These are phyloP conservation scores for Drosophila nasuta DNA, from an alignment of 1,140 invertebrate genomes.

Conservation along the genomic window DNA sequence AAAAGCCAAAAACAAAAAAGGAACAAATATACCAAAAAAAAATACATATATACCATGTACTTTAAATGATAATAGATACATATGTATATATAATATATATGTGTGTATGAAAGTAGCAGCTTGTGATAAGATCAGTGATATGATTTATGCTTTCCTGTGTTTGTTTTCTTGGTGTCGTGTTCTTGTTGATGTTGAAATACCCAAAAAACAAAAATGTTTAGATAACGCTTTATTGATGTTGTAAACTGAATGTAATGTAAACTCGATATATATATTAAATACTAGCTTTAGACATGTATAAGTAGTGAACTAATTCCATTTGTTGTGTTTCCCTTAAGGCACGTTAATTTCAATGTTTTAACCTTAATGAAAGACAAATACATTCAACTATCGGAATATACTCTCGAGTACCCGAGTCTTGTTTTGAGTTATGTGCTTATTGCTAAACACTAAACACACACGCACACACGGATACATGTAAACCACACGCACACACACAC, in stretches of 20 bases:
- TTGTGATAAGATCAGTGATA: slow-evolving; percentile 42
- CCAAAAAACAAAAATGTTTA: slow-evolving; percentile 41
- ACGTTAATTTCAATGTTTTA: slow-evolving; percentile 58
- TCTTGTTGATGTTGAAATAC: slow-evolving; percentile 33
- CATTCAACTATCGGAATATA: slow-evolving; percentile 18
- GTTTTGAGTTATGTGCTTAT: slow-evolving; percentile 42
- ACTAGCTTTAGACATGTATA: slow-evolving; percentile 6
- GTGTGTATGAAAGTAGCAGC: slow-evolving; percentile 17
- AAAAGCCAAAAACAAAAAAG: not conserved
- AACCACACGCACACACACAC: not conserved
- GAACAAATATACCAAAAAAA: not conserved
- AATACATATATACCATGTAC: not conserved
- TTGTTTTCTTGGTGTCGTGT: slow-evolving; percentile 37
- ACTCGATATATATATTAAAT: slow-evolving; percentile 17
- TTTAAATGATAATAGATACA: not conserved
- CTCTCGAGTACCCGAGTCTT: slow-evolving; percentile 19
- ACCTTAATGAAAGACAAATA: slow-evolving; percentile 36
- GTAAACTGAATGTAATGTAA: slow-evolving; percentile 62
- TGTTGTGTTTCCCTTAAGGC: slow-evolving; percentile 45
- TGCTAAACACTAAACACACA: slow-evolving; percentile 26
- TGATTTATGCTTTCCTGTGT: slow-evolving; percentile 39
- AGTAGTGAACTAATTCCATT: slow-evolving; percentile 22
- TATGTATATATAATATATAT: not conserved
- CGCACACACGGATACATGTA: slow-evolving; percentile 8
- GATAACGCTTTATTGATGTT: slow-evolving; percentile 63